Percentiles rank a stretch among this genome's conserved stretches.
Evolutionary conservation across 2,888 invertebrate species (phyloP).

Genomic region (Rhogogaster chlorosoma): DNA sequence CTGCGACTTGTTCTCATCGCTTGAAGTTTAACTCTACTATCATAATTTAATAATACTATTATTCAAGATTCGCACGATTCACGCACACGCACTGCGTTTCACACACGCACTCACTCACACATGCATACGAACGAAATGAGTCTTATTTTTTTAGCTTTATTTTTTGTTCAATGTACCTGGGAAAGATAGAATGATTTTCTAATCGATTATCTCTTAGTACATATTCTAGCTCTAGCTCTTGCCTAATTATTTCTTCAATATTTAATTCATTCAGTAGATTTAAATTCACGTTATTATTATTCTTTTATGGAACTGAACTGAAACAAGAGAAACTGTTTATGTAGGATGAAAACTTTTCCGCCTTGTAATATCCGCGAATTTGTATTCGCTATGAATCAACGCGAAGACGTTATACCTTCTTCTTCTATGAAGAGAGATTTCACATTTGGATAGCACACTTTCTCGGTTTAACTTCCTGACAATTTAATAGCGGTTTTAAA

Average conservation of each 20-base stretch:
- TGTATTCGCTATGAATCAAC: too few species aligned
- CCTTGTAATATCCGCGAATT: too few species aligned
- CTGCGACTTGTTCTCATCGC: background rate
- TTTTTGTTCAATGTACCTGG: background rate
- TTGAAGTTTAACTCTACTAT: background rate
- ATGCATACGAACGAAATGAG: background rate
- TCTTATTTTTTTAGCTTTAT: background rate
- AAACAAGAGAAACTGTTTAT: background rate
- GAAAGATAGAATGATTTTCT: background rate
- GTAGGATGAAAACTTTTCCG: too few species aligned
- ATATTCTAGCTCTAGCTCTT: background rate
- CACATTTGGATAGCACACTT: background rate
- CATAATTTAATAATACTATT: constrained; percentile 42
- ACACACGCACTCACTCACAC: too few species aligned
- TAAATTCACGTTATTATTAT: background rate
- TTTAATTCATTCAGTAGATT: background rate
- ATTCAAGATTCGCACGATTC: constrained; percentile 6
- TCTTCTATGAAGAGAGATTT: background rate
- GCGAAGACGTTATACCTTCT: too few species aligned
- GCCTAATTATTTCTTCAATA: background rate
- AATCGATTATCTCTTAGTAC: constrained; percentile 12
- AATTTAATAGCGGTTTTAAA: background rate
- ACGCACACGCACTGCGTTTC: background rate
- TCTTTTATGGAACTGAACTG: background rate
- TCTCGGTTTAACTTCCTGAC: background rate